Conservation (phyloP, 2,797 vertebrate genomes). For the Clamator glandarius region DNA sequence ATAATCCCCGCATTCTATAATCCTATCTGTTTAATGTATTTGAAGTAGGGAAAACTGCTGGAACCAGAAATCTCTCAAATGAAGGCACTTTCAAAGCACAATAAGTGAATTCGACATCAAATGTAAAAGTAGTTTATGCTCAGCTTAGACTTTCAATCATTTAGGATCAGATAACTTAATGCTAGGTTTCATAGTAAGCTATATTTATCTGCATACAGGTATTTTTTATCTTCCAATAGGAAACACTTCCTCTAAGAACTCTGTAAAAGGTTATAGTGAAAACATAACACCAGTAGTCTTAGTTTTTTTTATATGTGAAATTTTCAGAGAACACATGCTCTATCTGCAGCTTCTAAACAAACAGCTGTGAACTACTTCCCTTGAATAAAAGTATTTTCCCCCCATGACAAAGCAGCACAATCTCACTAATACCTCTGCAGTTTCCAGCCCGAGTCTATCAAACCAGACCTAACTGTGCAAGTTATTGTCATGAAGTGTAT, state of each 20-base stretch:
- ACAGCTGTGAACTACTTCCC: background rate
- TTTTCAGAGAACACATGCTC: background rate
- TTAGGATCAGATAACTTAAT: background rate
- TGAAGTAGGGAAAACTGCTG: background rate
- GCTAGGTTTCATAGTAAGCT: background rate
- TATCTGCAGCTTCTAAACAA: background rate
- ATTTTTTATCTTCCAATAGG: background rate
- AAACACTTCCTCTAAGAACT: background rate
- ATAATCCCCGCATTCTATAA: constrained; percentile 65
- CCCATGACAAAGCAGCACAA: background rate
- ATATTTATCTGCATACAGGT: background rate
- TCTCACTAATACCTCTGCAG: background rate
- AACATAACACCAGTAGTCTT: background rate
- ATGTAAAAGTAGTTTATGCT: background rate
- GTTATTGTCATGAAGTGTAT: background rate
- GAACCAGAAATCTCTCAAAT: constrained; percentile 17
- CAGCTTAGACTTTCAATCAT: background rate
- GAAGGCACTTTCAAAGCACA: constrained; percentile 1
- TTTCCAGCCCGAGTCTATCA: background rate
- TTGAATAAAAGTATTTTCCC: background rate
- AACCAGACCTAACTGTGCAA: background rate
- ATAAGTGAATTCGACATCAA: background rate
- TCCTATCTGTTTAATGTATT: constrained; percentile 59
- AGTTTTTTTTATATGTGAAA: background rate
- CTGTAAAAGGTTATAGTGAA: background rate